Conservation (phyloP, 1,140 invertebrate species). For the Muscidifurax raptorellus region DNA sequence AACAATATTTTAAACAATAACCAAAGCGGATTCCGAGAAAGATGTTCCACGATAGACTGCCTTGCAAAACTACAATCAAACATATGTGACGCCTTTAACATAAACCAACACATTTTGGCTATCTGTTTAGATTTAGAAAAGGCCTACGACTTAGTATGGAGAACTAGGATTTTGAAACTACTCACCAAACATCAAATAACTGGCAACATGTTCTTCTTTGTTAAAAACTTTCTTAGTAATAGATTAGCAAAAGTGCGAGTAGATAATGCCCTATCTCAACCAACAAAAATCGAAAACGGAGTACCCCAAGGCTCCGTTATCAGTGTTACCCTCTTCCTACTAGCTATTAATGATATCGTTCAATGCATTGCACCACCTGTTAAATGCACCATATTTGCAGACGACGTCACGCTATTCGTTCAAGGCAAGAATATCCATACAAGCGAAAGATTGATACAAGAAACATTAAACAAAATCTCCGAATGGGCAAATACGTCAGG, state of each 20-base stretch:
- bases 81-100: conserved; percentile 53
- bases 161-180: conserved; percentile 32
- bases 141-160: conserved; percentile 55
- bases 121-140: conserved; percentile 60
- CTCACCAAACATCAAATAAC: conserved; percentile 42
- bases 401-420: not conserved
- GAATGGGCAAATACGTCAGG: not conserved
- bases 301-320: conserved; percentile 11
- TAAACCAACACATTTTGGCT: conserved; percentile 51
- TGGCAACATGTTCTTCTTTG: conserved; percentile 45
- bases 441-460: conserved; percentile 1
- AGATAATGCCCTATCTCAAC: not conserved
- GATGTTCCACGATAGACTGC: conserved; percentile 52
- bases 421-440: not conserved
- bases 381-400: not conserved
- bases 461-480: not conserved
- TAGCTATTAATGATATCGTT: conserved; percentile 5
- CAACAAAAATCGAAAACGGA: not conserved
- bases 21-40: conserved; percentile 51
- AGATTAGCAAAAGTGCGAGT: conserved; percentile 23
- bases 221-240: conserved; percentile 48
- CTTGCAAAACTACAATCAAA: conserved; percentile 47
- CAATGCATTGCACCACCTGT: not conserved
- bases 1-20: conserved; percentile 48
- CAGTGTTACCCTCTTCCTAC: not conserved